Base-by-base conservation (phyloP, 2,797 vertebrate genomes). In the Hemibagrus guttatus region DNA sequence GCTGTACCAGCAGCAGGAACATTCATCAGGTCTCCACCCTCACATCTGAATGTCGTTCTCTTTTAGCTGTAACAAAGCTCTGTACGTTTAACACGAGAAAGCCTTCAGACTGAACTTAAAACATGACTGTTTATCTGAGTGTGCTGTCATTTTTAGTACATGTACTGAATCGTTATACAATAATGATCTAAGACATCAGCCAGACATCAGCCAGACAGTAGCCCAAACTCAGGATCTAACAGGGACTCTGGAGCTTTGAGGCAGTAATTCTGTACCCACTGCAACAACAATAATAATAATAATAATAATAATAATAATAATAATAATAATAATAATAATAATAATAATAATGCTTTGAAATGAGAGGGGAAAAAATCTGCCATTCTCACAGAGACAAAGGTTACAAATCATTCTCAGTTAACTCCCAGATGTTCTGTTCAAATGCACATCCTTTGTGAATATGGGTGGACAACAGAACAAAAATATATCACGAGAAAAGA, bases 1-100 rank as follows among this genome's bases (percentile, higher is more conserved):
- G 71, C 89, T 89, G 84, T 90, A 91, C 76, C 88, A 89, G 86
- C 23, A 81, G n/a, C 91, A 92, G 93, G 92, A 92, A 93, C 89
- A 83, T 89, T 90, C 42, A 88, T 26, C 13, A n/a, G 26, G 88
- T 76, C 78, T 88, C 90, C 89, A 83, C 91, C 92, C 87, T 85
- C 83, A 59, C 75, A 89, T 89, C 88, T 58, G 56, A 80, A 72
- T 56, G 89, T 81, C 87, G 69, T 84, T 88, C 87, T 87, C 81
- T 84, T 90, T 91, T 85, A 89, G 86, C 91, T 84, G 87, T 84
- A 84, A 83, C 86, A 89, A 88, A 88, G 58, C 66, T 23, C 88
- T 87, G 88, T 88, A 85, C 72, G 81, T 80, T 68, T 72, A 90
- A 89, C 89, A 89, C 26, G 1, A 39, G 23, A 8, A 0, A 17